phyloP scores from a whole-genome alignment of 1,140 invertebrate genomes.

The Leptinotarsa lineolata region DNA sequence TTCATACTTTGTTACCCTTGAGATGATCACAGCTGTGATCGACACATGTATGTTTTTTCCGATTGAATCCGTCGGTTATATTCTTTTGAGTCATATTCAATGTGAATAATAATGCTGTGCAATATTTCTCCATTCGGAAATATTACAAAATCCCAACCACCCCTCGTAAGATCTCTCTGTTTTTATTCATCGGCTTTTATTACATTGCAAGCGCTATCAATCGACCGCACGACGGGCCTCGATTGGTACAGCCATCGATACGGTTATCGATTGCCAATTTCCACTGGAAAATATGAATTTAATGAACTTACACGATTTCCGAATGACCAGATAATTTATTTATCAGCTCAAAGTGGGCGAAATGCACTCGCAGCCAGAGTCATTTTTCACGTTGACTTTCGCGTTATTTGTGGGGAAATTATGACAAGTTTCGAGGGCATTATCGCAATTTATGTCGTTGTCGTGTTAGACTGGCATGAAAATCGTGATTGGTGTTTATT shows the following conservation, averaged over 20 bases:
- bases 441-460: background rate
- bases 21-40: no score
- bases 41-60: no score
- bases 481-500: no score
- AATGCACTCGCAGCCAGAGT: background rate
- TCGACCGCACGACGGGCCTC: background rate
- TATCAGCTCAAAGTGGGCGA: background rate
- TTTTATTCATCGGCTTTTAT: no score
- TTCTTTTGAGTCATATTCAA: no score
- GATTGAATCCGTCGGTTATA: no score
- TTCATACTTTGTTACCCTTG: no score
- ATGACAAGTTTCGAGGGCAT: background rate
- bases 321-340: conserved; percentile 1
- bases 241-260: background rate
- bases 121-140: no score
- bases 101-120: no score
- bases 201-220: background rate
- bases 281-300: background rate
- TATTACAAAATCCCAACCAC: no score
- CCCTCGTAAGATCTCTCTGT: no score
- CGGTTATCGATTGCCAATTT: conserved; percentile 4
- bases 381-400: background rate
- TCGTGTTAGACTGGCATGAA: no score
- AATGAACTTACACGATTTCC: conserved; percentile 6
- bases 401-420: background rate